Evolutionary conservation across 2,797 vertebrate genomes (phyloP).

Genomic region (Paguma larvata): DNA sequence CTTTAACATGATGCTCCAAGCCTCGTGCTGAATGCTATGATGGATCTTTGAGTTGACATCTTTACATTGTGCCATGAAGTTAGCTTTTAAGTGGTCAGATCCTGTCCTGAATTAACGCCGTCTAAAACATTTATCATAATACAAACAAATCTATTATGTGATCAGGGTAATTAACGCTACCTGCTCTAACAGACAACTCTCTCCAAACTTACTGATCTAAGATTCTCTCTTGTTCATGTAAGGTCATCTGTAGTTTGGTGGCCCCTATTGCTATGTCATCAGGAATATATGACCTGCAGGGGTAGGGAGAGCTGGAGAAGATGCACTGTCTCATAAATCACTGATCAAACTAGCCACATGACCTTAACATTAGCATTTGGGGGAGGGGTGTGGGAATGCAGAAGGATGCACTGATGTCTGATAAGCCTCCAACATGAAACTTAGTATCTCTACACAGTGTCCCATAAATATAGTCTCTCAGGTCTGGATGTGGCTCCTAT

Average conservation of each 20-base stretch:
- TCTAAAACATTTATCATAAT: not conserved
- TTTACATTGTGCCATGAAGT: not conserved
- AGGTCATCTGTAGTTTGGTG: not conserved
- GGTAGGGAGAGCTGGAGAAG: not conserved
- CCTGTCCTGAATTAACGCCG: not conserved
- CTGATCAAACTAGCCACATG: not conserved
- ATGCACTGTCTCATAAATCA: not conserved
- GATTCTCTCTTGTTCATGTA: not conserved
- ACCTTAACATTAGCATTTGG: not conserved
- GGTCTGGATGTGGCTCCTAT: not conserved
- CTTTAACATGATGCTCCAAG: not conserved
- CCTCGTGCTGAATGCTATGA: not conserved
- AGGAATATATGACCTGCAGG: not conserved
- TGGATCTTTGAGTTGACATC: not conserved
- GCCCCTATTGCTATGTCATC: not conserved
- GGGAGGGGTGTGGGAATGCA: not conserved
- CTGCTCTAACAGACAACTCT: not conserved
- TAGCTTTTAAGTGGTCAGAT: not conserved
- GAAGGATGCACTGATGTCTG: not conserved
- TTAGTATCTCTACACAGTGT: not conserved
- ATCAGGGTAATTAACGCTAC: not conserved
- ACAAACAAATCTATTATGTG: not conserved
- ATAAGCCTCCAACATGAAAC: not conserved
- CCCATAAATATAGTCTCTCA: not conserved
- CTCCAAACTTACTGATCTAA: not conserved